Percentiles rank a stretch among this genome's conserved stretches.
phyloP scores from a whole-genome alignment of 2,113 vertebrate species.

The Planiliza haematocheilus region DNA sequence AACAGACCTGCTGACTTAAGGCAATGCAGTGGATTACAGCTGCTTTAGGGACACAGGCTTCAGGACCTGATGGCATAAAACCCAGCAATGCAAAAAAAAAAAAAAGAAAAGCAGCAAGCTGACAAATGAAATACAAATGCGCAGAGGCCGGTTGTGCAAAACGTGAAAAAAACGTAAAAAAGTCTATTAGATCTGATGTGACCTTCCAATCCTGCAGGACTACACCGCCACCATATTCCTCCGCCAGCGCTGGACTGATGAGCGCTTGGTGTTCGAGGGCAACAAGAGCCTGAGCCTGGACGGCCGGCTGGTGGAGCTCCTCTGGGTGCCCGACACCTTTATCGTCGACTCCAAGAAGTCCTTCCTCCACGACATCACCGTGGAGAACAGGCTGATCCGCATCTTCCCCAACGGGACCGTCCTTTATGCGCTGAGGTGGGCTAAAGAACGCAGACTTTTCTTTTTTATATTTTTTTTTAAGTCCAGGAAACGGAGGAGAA shows the following conservation, averaged over 20 bases:
- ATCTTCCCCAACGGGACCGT: conserved; percentile 94
- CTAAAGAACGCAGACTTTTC: background rate
- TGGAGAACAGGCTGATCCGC: conserved; percentile 92
- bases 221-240: conserved; percentile 94
- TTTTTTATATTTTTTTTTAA: conserved; percentile 6
- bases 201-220: conserved; percentile 77
- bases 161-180: no score
- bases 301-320: conserved; percentile 90
- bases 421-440: conserved; percentile 89
- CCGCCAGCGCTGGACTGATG: conserved; percentile 92
- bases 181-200: conserved; percentile 9
- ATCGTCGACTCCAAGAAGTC: conserved; percentile 94
- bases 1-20: conserved; percentile 43
- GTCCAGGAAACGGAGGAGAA: conserved; percentile 19
- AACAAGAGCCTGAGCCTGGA: conserved; percentile 93
- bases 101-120: background rate
- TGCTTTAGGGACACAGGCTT: conserved; percentile 38
- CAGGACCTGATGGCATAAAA: conserved; percentile 40
- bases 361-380: conserved; percentile 93
- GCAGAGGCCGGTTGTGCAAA: no score
- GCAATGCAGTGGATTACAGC: conserved; percentile 27
- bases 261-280: conserved; percentile 90
- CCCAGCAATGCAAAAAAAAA: conserved; percentile 25
- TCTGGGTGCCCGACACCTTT: conserved; percentile 93
- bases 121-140: conserved; percentile 15